Conservation (phyloP, 1,140 invertebrate genomes). For the Drosophila athabasca region DNA sequence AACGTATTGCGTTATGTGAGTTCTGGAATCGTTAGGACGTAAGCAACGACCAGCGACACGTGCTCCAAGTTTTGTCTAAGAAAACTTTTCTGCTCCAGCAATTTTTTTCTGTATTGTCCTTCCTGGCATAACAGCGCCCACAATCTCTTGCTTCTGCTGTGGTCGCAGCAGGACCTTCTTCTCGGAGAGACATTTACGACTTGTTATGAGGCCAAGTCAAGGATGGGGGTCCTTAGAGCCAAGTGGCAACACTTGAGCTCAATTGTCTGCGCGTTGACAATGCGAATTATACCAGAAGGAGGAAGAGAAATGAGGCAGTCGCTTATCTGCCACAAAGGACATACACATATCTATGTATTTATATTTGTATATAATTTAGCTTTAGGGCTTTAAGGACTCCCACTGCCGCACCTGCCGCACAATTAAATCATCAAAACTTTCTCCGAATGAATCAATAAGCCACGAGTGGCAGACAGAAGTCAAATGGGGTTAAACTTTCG, state of each 20-base stretch:
- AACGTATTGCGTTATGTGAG: not conserved
- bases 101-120: conserved; percentile 36
- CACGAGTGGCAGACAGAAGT: conserved; percentile 3
- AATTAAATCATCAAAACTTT: conserved; percentile 48
- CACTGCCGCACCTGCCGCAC: conserved; percentile 21
- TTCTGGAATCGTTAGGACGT: too few species aligned
- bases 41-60: conserved; percentile 12
- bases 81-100: conserved; percentile 37
- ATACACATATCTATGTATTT: too few species aligned
- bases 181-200: conserved; percentile 55
- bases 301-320: not conserved
- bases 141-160: not conserved
- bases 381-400: conserved; percentile 31
- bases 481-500: conserved; percentile 3
- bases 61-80: conserved; percentile 38
- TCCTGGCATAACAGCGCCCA: conserved; percentile 6
- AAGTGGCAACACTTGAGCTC: conserved; percentile 71
- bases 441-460: not conserved
- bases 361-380: not conserved
- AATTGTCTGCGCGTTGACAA: conserved; percentile 78
- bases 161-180: conserved; percentile 38
- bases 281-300: conserved; percentile 41
- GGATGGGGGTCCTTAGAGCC: conserved; percentile 18
- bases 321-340: conserved; percentile 5
- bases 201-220: conserved; percentile 57